Evolutionary conservation across 1,140 invertebrate genomes (phyloP).

Genomic region (Penaeus chinensis): DNA sequence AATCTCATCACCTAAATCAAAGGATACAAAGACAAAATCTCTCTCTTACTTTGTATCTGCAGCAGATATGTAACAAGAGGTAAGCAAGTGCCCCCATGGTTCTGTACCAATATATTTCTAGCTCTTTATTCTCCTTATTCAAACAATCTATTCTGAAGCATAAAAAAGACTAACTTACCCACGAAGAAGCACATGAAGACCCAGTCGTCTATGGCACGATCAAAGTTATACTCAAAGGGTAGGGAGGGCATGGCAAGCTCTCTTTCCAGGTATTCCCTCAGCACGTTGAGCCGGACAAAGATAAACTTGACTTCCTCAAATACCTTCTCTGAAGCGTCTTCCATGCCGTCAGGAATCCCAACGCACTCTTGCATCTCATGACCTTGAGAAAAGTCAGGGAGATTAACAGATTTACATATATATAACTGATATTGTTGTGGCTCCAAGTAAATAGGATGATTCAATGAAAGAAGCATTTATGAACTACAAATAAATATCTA

Average conservation of each 20-base stretch:
- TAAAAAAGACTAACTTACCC: constrained; percentile 70
- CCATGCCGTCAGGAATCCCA: constrained; percentile 74
- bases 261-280: constrained; percentile 94
- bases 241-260: constrained; percentile 93
- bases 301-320: constrained; percentile 84
- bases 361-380: constrained; percentile 97
- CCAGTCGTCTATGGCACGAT: constrained; percentile 96
- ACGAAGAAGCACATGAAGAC: constrained; percentile 99
- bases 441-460: no score
- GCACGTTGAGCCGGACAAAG: constrained; percentile 90
- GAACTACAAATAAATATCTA: no score
- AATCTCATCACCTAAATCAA: background rate
- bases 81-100: no score
- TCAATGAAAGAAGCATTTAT: no score
- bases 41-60: background rate
- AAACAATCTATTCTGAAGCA: no score
- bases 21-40: background rate
- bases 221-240: constrained; percentile 90
- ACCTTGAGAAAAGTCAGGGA: constrained; percentile 70
- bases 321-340: constrained; percentile 69
- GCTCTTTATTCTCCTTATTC: no score
- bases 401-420: background rate
- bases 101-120: no score
- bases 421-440: no score
- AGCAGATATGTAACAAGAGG: no score